These are phyloP conservation scores for Podarcis cretensis DNA, from an alignment of 2,113 vertebrate genomes.

Conservation along the genomic window DNA sequence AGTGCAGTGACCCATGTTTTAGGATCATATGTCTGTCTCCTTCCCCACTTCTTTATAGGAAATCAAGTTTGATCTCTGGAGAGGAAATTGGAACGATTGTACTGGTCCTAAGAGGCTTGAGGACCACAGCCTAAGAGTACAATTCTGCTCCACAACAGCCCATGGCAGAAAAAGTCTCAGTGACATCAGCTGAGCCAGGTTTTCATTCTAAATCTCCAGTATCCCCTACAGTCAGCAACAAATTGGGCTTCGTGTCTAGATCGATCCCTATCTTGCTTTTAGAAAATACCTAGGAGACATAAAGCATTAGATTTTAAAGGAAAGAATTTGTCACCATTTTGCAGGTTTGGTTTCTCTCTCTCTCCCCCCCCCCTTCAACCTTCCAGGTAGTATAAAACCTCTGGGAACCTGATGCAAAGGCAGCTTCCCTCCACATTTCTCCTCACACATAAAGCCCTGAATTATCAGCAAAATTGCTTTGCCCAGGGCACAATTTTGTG, in stretches of 20 bases:
- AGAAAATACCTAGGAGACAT: constrained; percentile 44
- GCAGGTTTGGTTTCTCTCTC: rapidly evolving
- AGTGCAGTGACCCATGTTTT: neutral
- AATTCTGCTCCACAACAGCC: neutral
- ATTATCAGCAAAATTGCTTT: neutral
- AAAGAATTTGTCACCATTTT: constrained; percentile 28
- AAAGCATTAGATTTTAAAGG: constrained; percentile 34
- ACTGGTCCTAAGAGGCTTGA: neutral
- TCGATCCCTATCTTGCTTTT: constrained; percentile 40
- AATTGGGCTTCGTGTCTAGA: constrained; percentile 21
- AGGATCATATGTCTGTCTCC: neutral
- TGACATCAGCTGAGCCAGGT: neutral
- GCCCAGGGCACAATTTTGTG: neutral
- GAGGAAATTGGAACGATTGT: neutral
- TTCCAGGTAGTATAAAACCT: constrained; percentile 23
- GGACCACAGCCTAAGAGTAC: neutral
- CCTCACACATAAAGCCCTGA: constrained; percentile 6
- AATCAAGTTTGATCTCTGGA: neutral
- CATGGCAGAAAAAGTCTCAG: neutral
- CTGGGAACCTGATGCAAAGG: constrained; percentile 29
- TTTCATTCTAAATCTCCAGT: neutral
- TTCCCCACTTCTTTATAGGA: neutral
- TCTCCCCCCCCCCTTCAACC: neutral
- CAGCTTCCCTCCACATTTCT: constrained; percentile 27
- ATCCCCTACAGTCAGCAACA: constrained; percentile 6